These are phyloP conservation scores for Sula dactylatra DNA, from an alignment of 2,113 vertebrate genomes.

Conservation along the genomic window DNA sequence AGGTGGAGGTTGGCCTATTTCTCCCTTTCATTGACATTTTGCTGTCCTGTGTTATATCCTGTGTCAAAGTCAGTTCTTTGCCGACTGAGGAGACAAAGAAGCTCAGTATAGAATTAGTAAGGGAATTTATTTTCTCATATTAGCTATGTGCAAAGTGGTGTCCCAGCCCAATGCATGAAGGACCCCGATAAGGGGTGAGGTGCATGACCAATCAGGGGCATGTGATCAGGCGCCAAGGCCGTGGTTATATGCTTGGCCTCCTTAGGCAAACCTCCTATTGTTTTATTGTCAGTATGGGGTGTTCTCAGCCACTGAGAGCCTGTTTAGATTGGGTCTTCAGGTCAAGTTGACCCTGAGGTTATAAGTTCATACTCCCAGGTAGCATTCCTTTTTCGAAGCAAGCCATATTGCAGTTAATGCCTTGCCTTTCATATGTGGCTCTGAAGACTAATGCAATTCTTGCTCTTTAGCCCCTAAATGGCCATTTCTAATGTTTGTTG, in stretches of 20 bases:
- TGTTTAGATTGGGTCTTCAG: background rate
- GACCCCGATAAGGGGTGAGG: background rate
- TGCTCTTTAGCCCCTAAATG: background rate
- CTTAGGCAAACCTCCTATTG: background rate
- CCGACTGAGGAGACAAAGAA: background rate
- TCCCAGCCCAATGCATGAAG: background rate
- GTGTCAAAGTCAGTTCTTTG: background rate
- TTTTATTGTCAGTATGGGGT: background rate
- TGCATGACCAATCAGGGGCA: background rate
- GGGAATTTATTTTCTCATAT: background rate
- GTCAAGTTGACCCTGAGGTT: background rate
- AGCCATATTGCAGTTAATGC: too few relatives aligned
- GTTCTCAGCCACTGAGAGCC: background rate
- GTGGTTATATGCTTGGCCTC: accelerated
- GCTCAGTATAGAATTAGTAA: background rate
- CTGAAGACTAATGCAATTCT: background rate
- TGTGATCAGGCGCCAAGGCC: background rate
- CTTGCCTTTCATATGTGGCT: background rate
- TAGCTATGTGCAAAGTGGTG: background rate
- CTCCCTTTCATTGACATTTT: background rate
- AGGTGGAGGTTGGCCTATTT: background rate
- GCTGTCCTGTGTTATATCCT: background rate
- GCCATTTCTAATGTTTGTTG: background rate
- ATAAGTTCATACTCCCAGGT: background rate
- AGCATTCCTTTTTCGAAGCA: background rate